Evolutionary conservation across 2,113 vertebrate genomes (phyloP), one percentile per base, ranked within the genome.

Genomic region (Heterocephalus glaber): DNA sequence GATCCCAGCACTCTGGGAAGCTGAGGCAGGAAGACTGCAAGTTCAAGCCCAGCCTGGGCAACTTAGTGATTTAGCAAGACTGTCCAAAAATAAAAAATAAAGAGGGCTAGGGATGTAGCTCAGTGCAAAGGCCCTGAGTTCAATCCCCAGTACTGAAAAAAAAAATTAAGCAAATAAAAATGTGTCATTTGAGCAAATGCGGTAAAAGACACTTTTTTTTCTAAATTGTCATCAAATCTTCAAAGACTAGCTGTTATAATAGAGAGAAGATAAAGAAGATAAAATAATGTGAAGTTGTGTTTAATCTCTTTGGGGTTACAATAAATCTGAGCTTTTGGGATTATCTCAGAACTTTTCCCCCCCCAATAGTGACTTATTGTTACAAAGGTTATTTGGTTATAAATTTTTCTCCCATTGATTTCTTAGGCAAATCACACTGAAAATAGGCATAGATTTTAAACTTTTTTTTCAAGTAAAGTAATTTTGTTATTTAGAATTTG

Each of bases 401-500:
- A 47, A 61, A 35, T 77, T 28, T 38, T 85, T 80, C 72, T 52
- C 54, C 10, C 16, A 19, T 70, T 68, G 79, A 60, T 85, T 49
- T 85, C 17, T n/a, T 72, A 63, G 52, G 13, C 14, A 58, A 61
- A 79, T 47, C n/a, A 93, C 61, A 6, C 72, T 24, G 47, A 89
- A 89, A 84, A 47, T 33, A 83, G 72, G 41, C 30, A 44, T 77
- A 89, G 26, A 1, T 66, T 88, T 84, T 84, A 56, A 56, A 49
- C 30, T 12, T 41, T 86, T 80, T 9, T n/a, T 86, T 91, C 14
- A 89, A 68, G 80, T 16, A 20, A 72, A 77, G 65, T 2, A n/a
- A n/a, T 17, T 88, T 68, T 95, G 26, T 85, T 93, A 44, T 90
- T 90, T 83, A 93, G 66, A 87, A 83, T 70, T 83, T 7, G 38